phyloP scores from a whole-genome alignment of 2,797 vertebrate species.

The Anguilla anguilla region DNA sequence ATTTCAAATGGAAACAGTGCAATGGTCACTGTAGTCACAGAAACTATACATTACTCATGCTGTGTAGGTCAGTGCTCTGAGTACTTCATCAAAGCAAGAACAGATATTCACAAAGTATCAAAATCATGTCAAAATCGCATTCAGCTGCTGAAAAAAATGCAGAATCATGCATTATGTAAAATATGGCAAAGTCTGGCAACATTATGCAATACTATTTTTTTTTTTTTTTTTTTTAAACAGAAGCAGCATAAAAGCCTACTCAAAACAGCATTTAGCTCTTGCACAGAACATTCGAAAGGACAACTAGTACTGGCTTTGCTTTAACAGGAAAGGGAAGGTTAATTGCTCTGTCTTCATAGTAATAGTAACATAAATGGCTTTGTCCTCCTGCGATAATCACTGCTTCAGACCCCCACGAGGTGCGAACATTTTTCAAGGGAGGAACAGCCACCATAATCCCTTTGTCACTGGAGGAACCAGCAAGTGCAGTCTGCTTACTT shows the following conservation, averaged over 20 bases:
- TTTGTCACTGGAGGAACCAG: not conserved
- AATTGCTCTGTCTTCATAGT: not conserved
- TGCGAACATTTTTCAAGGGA: not conserved
- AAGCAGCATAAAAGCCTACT: not conserved
- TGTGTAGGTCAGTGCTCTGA: not conserved
- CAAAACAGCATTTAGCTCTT: not conserved
- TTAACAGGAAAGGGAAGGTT: not conserved
- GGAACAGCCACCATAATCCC: not conserved
- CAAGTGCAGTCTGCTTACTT: not conserved
- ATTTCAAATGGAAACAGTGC: not conserved
- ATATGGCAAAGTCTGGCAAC: conserved; percentile 51
- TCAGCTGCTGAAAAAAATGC: not conserved
- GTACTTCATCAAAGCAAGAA: not conserved
- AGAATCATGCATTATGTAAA: conserved; percentile 25
- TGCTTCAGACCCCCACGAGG: not conserved
- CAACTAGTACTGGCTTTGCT: not conserved
- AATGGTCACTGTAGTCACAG: not conserved
- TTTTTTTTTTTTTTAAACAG: not conserved
- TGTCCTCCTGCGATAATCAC: not conserved
- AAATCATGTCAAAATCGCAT: not conserved
- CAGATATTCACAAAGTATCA: not conserved
- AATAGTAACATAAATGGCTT: conserved; percentile 1
- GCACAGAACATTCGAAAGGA: not conserved
- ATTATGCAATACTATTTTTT: not conserved
- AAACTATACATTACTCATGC: not conserved